These are phyloP conservation scores for Ochropacha duplaris DNA, from an alignment of 2,888 invertebrate genomes.

Conservation along the genomic window DNA sequence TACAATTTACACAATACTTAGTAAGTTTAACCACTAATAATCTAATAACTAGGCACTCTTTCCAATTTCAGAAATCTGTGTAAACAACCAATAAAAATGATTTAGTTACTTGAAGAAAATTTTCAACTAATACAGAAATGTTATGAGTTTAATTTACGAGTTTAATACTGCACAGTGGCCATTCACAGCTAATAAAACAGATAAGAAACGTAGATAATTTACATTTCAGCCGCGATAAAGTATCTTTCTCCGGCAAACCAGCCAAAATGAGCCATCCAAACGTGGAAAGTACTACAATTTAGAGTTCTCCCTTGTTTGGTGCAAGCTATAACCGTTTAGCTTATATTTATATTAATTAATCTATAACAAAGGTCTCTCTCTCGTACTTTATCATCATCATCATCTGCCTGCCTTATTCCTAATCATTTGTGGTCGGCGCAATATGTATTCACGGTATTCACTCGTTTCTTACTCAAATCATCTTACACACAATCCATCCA, in stretches of 20 bases:
- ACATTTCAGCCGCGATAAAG: slow-evolving; percentile 63
- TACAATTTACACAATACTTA: too few relatives aligned
- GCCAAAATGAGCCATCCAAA: slow-evolving; percentile 77
- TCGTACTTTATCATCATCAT: too few relatives aligned
- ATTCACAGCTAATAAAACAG: slow-evolving; percentile 68
- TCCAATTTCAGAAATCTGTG: background rate
- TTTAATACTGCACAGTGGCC: slow-evolving; percentile 22
- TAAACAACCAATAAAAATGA: background rate
- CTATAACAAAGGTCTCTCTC: too few relatives aligned
- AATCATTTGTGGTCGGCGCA: too few relatives aligned
- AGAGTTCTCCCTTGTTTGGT: slow-evolving; percentile 52
- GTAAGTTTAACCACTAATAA: too few relatives aligned
- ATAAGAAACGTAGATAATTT: slow-evolving; percentile 67
- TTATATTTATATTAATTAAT: background rate
- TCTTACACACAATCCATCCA: too few relatives aligned
- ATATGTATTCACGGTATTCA: too few relatives aligned
- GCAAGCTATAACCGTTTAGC: slow-evolving; percentile 24
- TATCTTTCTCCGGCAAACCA: slow-evolving; percentile 65
- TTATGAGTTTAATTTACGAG: slow-evolving; percentile 52
- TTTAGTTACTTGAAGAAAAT: slow-evolving; percentile 38
- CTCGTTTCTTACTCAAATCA: too few relatives aligned
- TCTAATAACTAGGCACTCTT: background rate
- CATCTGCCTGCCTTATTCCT: too few relatives aligned
- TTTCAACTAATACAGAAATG: slow-evolving; percentile 38
- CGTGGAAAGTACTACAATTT: slow-evolving; percentile 75